phyloP scores from a whole-genome alignment of 1,140 invertebrate species.

The Leucophenga varia region DNA sequence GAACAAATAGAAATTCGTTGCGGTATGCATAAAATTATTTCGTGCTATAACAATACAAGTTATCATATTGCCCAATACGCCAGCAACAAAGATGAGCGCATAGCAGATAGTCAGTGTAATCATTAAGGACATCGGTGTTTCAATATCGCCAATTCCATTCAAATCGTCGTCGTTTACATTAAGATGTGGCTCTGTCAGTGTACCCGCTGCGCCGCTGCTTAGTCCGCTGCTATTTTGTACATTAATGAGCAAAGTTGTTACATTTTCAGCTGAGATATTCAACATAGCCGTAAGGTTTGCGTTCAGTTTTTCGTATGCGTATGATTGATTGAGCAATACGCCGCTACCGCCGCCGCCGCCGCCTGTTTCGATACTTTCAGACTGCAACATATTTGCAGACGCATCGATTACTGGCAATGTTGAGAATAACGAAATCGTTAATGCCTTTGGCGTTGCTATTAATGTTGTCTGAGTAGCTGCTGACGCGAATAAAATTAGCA shows the following conservation, averaged over 20 bases:
- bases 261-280: conserved; percentile 48
- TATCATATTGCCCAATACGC: conserved; percentile 81
- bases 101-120: conserved; percentile 72
- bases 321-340: too few species aligned
- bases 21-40: conserved; percentile 81
- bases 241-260: conserved; percentile 37
- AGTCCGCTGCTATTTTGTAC: conserved; percentile 23
- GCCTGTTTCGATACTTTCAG: too few species aligned
- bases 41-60: conserved; percentile 82
- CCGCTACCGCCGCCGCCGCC: too few species aligned
- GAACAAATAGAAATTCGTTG: conserved; percentile 85
- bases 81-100: conserved; percentile 73
- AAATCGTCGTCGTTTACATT: background rate
- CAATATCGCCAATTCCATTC: conserved; percentile 21
- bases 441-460: too few species aligned
- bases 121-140: conserved; percentile 61
- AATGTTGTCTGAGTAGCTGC: too few species aligned
- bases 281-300: conserved; percentile 48
- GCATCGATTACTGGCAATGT: too few species aligned
- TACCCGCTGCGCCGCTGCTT: conserved; percentile 17
- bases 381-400: too few species aligned
- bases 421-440: too few species aligned
- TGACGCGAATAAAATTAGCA: too few species aligned
- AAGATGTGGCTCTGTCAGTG: too few species aligned
- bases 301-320: conserved; percentile 34